phyloP scores from a whole-genome alignment of 1,140 invertebrate genomes.

The Telenomus remus region DNA sequence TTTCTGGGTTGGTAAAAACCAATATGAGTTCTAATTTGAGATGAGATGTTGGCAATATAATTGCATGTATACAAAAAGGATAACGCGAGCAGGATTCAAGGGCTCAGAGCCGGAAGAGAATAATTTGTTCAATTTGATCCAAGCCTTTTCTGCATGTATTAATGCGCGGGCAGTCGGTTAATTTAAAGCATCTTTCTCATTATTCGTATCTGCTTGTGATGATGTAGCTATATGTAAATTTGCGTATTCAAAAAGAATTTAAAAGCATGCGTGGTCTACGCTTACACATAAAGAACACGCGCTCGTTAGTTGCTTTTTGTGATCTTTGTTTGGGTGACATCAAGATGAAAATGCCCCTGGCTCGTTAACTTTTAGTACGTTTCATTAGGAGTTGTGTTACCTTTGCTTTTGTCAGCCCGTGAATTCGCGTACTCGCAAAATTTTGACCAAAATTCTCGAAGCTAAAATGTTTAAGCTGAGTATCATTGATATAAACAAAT shows the following conservation, averaged over 20 bases:
- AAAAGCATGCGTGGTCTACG: conserved; percentile 11
- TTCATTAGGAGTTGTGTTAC: conserved; percentile 32
- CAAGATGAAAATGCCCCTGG: conserved; percentile 13
- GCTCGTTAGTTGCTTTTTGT: conserved; percentile 28
- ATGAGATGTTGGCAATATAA: too few species aligned
- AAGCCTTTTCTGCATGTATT: conserved; percentile 41
- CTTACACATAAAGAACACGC: conserved; percentile 3
- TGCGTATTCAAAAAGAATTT: conserved; percentile 32
- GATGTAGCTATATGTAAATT: conserved; percentile 29
- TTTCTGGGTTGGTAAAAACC: too few species aligned
- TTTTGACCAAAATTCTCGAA: not conserved
- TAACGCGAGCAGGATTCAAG: too few species aligned
- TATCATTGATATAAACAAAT: too few species aligned
- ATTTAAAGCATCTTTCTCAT: conserved; percentile 45
- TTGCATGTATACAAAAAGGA: too few species aligned
- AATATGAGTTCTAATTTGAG: too few species aligned
- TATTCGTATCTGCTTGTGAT: conserved; percentile 34
- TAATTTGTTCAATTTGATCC: too few species aligned
- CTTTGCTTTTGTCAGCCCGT: too few species aligned
- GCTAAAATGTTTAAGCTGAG: too few species aligned
- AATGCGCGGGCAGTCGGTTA: too few species aligned
- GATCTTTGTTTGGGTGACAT: conserved; percentile 28
- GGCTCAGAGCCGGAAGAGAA: too few species aligned
- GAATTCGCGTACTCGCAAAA: not conserved
- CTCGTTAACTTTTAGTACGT: conserved; percentile 37